Evolutionary conservation across 2,888 invertebrate species (phyloP).

Genomic region (Hecatera dysodea): DNA sequence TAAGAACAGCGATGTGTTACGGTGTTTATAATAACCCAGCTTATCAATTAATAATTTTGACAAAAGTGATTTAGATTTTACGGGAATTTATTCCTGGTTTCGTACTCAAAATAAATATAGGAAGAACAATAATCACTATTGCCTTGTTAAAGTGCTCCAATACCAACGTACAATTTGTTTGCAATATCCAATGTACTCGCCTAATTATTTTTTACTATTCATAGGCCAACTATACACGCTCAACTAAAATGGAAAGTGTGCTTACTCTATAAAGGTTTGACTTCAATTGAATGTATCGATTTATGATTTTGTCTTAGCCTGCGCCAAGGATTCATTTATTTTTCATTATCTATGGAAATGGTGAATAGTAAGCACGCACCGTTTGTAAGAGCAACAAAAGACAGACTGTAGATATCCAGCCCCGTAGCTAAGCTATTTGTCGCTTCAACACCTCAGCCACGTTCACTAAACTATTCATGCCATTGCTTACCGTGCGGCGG

Average conservation of each 20-base stretch:
- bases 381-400: conserved; percentile 10
- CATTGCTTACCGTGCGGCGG: conserved; percentile 52
- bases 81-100: too few species aligned
- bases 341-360: too few species aligned
- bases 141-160: conserved; percentile 4
- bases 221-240: neutral
- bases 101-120: neutral
- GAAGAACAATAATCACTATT: conserved; percentile 4
- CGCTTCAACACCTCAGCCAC: conserved; percentile 51
- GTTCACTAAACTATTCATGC: conserved; percentile 40
- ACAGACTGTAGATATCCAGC: conserved; percentile 31
- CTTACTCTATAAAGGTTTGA: conserved; percentile 21
- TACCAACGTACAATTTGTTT: conserved; percentile 2
- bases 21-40: too few species aligned
- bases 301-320: too few species aligned
- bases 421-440: conserved; percentile 59
- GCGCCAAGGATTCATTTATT: too few species aligned
- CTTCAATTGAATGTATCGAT: neutral
- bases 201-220: conserved; percentile 1
- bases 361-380: conserved; percentile 33
- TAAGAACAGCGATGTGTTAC: too few species aligned
- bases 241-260: conserved; percentile 14
- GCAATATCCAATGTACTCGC: conserved; percentile 13
- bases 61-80: too few species aligned
- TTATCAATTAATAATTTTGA: too few species aligned